Evolutionary conservation across 2,888 invertebrate species (phyloP).

Genomic region (Aphodius sticticus): DNA sequence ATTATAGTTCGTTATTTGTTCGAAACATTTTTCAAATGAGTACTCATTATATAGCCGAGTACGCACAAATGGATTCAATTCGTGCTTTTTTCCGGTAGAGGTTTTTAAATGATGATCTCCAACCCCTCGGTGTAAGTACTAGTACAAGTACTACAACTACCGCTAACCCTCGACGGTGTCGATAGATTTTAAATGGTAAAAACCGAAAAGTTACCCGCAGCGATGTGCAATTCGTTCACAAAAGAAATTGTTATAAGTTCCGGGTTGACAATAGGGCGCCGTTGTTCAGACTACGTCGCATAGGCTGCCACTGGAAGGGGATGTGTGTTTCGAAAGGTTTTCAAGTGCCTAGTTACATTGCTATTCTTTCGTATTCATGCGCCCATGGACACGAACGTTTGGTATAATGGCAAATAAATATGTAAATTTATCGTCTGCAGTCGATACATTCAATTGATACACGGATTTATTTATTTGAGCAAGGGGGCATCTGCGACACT

Average conservation of each 20-base stretch:
- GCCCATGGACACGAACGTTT: constrained; percentile 8
- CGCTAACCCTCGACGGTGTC: neutral
- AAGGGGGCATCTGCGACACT: constrained; percentile 7
- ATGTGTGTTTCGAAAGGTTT: constrained; percentile 18
- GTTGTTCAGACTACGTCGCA: neutral
- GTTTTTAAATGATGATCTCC: neutral
- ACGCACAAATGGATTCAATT: neutral
- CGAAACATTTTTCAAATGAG: neutral
- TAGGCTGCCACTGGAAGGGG: constrained; percentile 11
- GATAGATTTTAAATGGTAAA: constrained; percentile 15
- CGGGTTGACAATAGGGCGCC: constrained; percentile 5
- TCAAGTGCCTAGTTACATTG: constrained; percentile 23
- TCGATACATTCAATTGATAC: constrained; percentile 20
- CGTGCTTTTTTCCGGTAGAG: neutral
- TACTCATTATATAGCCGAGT: neutral
- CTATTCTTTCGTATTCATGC: constrained; percentile 18
- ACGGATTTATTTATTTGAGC: constrained; percentile 17
- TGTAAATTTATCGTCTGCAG: constrained; percentile 21
- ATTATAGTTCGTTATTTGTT: neutral
- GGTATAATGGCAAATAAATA: constrained; percentile 22
- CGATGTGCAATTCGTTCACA: neutral
- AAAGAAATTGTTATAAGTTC: constrained; percentile 24
- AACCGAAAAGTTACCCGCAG: constrained; percentile 21
- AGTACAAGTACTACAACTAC: neutral
- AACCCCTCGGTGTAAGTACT: neutral